Conservation (phyloP, 2,888 invertebrate genomes). For the Holacanthella duospinosa region DNA sequence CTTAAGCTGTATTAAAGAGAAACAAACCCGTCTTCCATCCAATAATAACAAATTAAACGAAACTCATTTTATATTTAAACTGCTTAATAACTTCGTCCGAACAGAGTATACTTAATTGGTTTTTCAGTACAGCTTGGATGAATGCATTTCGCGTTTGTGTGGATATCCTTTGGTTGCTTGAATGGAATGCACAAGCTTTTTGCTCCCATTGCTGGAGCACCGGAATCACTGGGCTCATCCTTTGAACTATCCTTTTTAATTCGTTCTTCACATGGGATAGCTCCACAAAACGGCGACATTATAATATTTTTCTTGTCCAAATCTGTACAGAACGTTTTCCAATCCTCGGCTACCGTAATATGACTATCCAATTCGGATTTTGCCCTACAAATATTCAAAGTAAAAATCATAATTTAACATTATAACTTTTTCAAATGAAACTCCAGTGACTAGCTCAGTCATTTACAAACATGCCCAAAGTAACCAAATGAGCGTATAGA, state of each 20-base stretch:
- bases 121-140: constrained; percentile 69
- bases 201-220: constrained; percentile 94
- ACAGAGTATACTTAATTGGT: constrained; percentile 77
- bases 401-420: background rate
- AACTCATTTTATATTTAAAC: too few relatives aligned
- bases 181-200: constrained; percentile 97
- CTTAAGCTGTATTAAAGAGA: too few relatives aligned
- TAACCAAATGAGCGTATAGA: too few relatives aligned
- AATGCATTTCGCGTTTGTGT: constrained; percentile 63
- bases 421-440: background rate
- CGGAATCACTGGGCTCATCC: constrained; percentile 60
- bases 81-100: constrained; percentile 93
- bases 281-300: constrained; percentile 92
- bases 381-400: constrained; percentile 51
- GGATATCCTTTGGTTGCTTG: constrained; percentile 61
- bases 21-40: too few relatives aligned
- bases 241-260: constrained; percentile 92
- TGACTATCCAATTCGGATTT: constrained; percentile 63
- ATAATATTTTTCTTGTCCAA: constrained; percentile 83
- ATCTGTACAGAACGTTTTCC: constrained; percentile 66
- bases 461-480: background rate
- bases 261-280: constrained; percentile 75
- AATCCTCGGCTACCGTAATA: constrained; percentile 55
- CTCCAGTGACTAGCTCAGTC: background rate
- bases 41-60: too few relatives aligned